Evolutionary conservation across 2,113 vertebrate species (phyloP).

Genomic region (Pangasianodon hypophthalmus): DNA sequence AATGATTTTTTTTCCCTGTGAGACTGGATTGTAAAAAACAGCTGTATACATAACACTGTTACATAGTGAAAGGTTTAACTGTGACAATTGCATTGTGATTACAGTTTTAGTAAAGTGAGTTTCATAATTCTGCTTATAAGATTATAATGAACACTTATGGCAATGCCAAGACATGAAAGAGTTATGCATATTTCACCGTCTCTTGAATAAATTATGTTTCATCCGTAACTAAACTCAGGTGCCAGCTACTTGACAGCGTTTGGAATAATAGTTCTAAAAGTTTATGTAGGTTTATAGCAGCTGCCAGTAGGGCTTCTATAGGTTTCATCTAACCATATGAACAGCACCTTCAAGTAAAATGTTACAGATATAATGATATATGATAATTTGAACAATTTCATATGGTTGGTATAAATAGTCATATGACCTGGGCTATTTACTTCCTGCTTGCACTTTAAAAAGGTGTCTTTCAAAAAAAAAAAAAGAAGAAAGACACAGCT

Average conservation of each 20-base stretch:
- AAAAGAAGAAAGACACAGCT: neutral
- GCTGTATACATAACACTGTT: neutral
- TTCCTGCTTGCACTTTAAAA: neutral
- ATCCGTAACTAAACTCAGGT: too few species aligned
- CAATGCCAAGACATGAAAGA: neutral
- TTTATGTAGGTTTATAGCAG: neutral
- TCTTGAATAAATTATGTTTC: neutral
- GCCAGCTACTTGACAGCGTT: neutral
- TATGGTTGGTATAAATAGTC: neutral
- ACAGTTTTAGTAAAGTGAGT: neutral
- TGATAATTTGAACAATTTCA: neutral
- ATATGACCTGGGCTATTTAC: neutral
- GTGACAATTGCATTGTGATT: neutral
- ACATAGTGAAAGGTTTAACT: neutral
- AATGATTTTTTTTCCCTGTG: neutral
- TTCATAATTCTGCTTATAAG: neutral
- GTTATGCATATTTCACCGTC: neutral
- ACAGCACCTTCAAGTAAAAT: neutral
- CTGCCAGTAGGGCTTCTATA: neutral
- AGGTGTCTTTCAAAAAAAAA: neutral
- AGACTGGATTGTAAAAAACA: neutral
- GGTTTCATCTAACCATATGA: neutral
- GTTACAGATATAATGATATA: neutral
- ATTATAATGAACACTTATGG: neutral
- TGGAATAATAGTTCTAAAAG: neutral